Evolutionary conservation across 2,888 invertebrate genomes (phyloP).

Genomic region (Sminthurides aquaticus): DNA sequence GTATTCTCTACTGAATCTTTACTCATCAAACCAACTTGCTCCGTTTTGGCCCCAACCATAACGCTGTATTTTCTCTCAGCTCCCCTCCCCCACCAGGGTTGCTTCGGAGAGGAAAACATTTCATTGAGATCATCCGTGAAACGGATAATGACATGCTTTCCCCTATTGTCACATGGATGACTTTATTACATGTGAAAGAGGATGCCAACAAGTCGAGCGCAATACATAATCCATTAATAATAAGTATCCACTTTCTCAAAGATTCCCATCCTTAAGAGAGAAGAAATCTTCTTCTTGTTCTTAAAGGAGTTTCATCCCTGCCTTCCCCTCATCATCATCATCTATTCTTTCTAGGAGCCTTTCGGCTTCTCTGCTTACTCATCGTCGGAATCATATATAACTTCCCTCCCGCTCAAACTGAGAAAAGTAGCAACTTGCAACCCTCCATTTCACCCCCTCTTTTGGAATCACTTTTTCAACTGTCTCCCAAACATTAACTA

Average conservation of each 20-base stretch:
- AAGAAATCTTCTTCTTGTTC: conserved; percentile 3
- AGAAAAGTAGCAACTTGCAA: background rate
- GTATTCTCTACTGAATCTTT: background rate
- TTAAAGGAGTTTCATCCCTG: background rate
- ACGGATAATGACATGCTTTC: conserved; percentile 31
- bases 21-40: background rate
- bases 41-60: no score
- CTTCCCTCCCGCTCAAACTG: background rate
- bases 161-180: conserved; percentile 27
- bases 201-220: background rate
- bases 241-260: conserved; percentile 7
- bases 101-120: background rate
- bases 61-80: no score
- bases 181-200: conserved; percentile 28
- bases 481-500: background rate
- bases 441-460: background rate
- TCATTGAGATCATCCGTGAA: conserved; percentile 29
- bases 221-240: conserved; percentile 22
- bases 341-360: background rate
- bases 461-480: background rate
- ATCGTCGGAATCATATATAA: no score
- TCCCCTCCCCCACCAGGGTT: background rate
- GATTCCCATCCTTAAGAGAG: background rate
- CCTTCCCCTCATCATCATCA: background rate
- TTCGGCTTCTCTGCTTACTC: no score